Percentiles rank a stretch among this genome's conserved stretches.
Evolutionary conservation across 2,888 invertebrate genomes (phyloP).

Genomic region (Achlya flavicornis): DNA sequence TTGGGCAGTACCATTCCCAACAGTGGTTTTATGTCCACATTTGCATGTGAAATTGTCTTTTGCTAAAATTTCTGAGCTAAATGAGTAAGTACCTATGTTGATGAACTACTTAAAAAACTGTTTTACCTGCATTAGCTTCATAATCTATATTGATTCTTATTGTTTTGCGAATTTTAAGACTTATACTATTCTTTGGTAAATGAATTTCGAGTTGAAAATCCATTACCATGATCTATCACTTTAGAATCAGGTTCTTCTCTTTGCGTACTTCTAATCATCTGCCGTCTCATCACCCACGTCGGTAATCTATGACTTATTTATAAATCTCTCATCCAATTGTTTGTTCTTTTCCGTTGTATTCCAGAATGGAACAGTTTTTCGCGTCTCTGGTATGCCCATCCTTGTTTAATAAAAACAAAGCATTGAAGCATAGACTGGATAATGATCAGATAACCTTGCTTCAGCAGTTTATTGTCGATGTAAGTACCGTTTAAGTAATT

Average conservation of each 20-base stretch:
- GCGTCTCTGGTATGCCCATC: conserved; percentile 72
- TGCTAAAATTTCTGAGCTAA: conserved; percentile 59
- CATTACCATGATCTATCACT: too few species aligned
- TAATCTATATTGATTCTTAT: too few species aligned
- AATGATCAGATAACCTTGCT: conserved; percentile 49
- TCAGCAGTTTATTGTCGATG: conserved; percentile 65
- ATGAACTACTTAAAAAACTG: neutral
- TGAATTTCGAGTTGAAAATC: too few species aligned
- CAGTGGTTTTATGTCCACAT: conserved; percentile 75
- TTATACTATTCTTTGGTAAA: too few species aligned
- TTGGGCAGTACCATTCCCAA: conserved; percentile 78
- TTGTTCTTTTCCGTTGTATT: neutral
- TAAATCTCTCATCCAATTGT: neutral
- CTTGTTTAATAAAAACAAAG: conserved; percentile 52
- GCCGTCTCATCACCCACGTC: too few species aligned
- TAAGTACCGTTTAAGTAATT: conserved; percentile 27
- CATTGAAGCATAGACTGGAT: conserved; percentile 44
- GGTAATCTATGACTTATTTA: neutral
- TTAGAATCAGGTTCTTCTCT: too few species aligned
- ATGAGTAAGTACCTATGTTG: conserved; percentile 50
- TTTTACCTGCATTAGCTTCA: too few species aligned
- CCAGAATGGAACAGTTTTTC: conserved; percentile 63
- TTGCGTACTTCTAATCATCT: too few species aligned
- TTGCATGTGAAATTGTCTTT: conserved; percentile 67
- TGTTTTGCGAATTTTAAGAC: too few species aligned